Evolutionary conservation across 2,113 vertebrate species (phyloP), one percentile per base, ranked within the genome.

Genomic region (Tragelaphus buxtoni): DNA sequence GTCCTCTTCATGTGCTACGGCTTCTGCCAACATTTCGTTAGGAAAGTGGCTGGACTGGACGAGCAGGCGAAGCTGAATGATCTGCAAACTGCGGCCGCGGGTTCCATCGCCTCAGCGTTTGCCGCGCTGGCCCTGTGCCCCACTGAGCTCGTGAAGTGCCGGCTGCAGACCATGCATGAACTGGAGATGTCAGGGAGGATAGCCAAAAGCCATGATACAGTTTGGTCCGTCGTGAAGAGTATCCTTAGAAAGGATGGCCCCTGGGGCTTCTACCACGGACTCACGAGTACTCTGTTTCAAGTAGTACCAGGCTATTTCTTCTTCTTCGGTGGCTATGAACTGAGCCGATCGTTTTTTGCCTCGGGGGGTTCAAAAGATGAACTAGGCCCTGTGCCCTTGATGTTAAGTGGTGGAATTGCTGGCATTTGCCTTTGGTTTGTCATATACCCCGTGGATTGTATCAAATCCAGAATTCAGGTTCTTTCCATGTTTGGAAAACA

Each of bases 1-100:
- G 99, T 99, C 92, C 99, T 99, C 56, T 99, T 99, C 97, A 99
- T 99, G 99, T 99, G 99, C 98, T 99, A 99, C 1, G 99, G 99
- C 72, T 99, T 99, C 98, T 99, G 99, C 98, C 99, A 99, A 95
- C 98, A 99, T 97, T 97, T 99, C 32, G 99, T 99, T 65, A 98
- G 99, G 96, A 97, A 97, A 65, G 81, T 98, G 47, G 98, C 97
- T 22, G 99, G 99, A 56, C 85, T 99, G 90, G 98, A 99, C 72
- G 97, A 94, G 35, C 98, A 98, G 32, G 96, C 98, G 24, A 98
- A 97, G 80, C 99, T 99, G 98, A 99, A 99, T 94, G 99, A 99
- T 55, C 56, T 99, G 80, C 99, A 99, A 97, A 99, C 99, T n/a
- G 99, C 99, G 8, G 98, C 98, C 3, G 99, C 99, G 0, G 99